phyloP scores from a whole-genome alignment of 1,140 invertebrate genomes.

The Drosophila eugracilis region DNA sequence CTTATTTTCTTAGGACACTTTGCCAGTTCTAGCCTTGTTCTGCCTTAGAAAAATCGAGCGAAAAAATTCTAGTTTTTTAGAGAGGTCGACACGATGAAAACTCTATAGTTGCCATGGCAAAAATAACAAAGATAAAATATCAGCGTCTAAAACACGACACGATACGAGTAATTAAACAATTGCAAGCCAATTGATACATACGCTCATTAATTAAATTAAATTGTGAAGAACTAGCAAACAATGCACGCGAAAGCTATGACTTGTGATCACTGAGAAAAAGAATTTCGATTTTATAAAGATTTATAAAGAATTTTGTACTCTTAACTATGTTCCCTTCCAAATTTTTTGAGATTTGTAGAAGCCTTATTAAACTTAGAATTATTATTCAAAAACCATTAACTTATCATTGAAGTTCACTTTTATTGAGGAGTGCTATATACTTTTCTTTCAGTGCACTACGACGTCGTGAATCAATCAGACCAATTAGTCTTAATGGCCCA shows the following conservation, averaged over 20 bases:
- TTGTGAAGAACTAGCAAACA: slow-evolving; percentile 41
- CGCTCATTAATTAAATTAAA: slow-evolving; percentile 73
- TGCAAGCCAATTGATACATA: slow-evolving; percentile 71
- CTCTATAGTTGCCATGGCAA: not conserved
- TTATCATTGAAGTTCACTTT: not conserved
- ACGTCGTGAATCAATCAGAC: not conserved
- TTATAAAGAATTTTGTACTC: too few species aligned
- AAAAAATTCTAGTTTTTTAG: too few species aligned
- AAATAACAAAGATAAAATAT: not conserved
- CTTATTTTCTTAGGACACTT: too few species aligned
- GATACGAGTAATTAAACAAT: slow-evolving; percentile 70
- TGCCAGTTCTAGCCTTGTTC: too few species aligned
- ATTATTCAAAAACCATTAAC: too few species aligned
- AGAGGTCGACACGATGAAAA: too few species aligned
- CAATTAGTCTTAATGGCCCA: slow-evolving; percentile 5
- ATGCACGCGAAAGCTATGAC: slow-evolving; percentile 2
- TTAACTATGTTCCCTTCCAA: too few species aligned
- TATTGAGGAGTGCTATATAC: not conserved
- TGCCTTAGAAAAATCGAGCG: too few species aligned
- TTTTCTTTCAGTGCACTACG: not conserved
- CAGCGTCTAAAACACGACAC: slow-evolving; percentile 44
- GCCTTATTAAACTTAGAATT: too few species aligned
- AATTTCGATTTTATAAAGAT: too few species aligned
- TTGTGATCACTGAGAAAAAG: slow-evolving; percentile 9
- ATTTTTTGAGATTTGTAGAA: too few species aligned